A percentile compares a stretch with the other conserved stretches of the same genome.
Evolutionary conservation across 1,140 invertebrate genomes (phyloP).

Genomic region (Himalopsyche phryganea): DNA sequence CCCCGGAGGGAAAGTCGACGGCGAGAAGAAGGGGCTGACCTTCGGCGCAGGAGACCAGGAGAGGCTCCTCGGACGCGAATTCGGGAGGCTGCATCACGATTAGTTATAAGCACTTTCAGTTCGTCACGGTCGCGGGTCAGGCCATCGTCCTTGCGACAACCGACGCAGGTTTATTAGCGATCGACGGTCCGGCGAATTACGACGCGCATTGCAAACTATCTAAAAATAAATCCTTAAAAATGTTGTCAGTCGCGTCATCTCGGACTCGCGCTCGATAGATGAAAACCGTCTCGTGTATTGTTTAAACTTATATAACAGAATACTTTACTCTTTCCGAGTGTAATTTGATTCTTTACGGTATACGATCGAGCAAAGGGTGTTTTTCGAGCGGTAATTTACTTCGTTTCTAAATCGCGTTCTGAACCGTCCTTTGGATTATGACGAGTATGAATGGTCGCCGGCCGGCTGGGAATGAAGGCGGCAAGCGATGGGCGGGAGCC

Average conservation of each 20-base stretch:
- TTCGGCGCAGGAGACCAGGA: conserved; percentile 12
- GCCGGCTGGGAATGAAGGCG: conserved; percentile 7
- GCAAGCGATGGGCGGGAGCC: background rate
- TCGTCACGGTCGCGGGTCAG: background rate
- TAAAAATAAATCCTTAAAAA: conserved; percentile 25
- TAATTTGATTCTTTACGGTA: too few relatives aligned
- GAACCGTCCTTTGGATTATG: background rate
- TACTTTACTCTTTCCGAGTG: background rate
- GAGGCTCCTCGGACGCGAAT: conserved; percentile 5
- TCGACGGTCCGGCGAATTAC: conserved; percentile 18
- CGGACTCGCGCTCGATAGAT: conserved; percentile 14
- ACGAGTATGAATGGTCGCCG: background rate
- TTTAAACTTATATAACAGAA: conserved; percentile 16
- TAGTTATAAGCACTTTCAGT: background rate
- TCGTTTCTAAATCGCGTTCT: background rate
- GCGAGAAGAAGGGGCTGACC: conserved; percentile 14
- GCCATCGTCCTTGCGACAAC: conserved; percentile 9
- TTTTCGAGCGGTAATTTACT: background rate
- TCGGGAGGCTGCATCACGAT: conserved; percentile 4
- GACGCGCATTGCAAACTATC: conserved; percentile 19
- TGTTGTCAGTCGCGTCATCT: conserved; percentile 22
- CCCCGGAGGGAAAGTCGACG: conserved; percentile 13
- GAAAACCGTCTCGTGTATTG: conserved; percentile 10
- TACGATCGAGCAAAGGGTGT: background rate
- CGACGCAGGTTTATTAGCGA: conserved; percentile 12